Evolutionary conservation across 2,113 vertebrate genomes (phyloP).

Genomic region (Nanger granti): DNA sequence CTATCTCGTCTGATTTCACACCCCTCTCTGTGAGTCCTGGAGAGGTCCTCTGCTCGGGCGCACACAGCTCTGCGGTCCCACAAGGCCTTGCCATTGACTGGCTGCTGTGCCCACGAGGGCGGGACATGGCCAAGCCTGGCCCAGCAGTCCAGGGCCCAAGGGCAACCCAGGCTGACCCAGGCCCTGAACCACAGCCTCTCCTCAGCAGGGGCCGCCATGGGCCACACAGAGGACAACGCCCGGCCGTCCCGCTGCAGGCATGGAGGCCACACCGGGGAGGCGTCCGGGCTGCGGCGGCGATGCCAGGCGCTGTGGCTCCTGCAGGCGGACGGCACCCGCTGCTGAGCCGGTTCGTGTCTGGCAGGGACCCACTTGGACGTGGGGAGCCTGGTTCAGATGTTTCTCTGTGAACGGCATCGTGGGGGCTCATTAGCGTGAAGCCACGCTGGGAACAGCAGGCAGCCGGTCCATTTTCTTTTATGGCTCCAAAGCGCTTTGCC

Average conservation of each 20-base stretch:
- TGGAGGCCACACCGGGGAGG: not conserved
- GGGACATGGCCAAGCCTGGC: no score
- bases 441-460: not conserved
- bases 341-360: not conserved
- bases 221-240: fast-evolving
- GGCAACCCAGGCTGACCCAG: not conserved
- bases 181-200: no score
- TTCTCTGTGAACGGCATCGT: not conserved
- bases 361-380: constrained; percentile 10
- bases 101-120: fast-evolving
- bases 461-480: constrained; percentile 47
- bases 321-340: not conserved
- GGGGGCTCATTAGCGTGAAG: not conserved
- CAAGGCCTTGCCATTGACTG: not conserved
- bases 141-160: not conserved
- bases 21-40: no score
- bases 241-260: fast-evolving
- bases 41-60: not conserved
- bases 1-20: no score
- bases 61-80: no score
- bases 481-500: constrained; percentile 7
- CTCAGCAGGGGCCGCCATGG: fast-evolving
- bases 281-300: not conserved
- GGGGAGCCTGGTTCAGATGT: not conserved
- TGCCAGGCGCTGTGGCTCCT: not conserved